These are phyloP conservation scores for Rhinolophus ferrumequinum DNA, from an alignment of 2,113 vertebrate genomes.

Conservation along the genomic window DNA sequence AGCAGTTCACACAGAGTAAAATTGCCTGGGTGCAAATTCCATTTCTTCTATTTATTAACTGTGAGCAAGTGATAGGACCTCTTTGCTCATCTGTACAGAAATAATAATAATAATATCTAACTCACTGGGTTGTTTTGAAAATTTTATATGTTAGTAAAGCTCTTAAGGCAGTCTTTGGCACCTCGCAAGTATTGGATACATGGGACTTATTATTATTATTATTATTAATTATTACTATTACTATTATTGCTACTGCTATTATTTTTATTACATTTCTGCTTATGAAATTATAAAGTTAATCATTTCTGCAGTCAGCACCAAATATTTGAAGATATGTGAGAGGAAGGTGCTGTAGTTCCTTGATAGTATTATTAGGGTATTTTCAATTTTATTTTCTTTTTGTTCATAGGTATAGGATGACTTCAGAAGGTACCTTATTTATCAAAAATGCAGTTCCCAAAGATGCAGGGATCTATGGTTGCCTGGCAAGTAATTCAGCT, in stretches of 20 bases:
- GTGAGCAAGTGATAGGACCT: background rate
- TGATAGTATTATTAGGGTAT: background rate
- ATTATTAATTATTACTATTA: background rate
- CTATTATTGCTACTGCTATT: background rate
- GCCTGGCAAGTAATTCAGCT: constrained; percentile 94
- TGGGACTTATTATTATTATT: background rate
- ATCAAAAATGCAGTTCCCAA: constrained; percentile 89
- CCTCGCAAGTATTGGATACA: background rate
- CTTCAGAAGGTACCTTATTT: constrained; percentile 90
- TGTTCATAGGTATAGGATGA: constrained; percentile 89
- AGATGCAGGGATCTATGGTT: constrained; percentile 93
- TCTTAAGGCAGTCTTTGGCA: background rate
- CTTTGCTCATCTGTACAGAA: background rate
- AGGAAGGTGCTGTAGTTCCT: background rate
- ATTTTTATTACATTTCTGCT: background rate
- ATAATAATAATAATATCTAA: background rate
- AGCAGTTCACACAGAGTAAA: background rate
- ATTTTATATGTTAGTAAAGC: background rate
- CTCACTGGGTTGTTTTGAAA: background rate
- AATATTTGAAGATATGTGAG: background rate
- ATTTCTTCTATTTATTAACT: background rate
- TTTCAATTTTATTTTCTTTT: background rate
- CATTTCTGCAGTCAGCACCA: background rate
- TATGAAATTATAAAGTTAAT: background rate
- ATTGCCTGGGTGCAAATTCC: background rate